Percentiles rank a stretch among this genome's conserved stretches.
Evolutionary conservation across 2,888 invertebrate species (phyloP).

Genomic region (Lissonota sp.): DNA sequence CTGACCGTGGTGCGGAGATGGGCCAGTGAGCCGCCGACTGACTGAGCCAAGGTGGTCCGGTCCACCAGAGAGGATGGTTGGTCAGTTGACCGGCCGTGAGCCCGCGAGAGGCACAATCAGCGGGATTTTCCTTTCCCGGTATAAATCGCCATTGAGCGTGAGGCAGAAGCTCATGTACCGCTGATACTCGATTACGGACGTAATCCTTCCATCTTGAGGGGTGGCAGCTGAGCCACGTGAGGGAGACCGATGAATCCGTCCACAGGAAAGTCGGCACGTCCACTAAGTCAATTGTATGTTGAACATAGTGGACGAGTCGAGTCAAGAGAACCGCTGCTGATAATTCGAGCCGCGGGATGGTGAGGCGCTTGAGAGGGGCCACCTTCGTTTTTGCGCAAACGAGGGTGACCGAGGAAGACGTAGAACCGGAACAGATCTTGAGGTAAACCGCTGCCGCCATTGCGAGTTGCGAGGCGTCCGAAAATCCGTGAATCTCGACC

Average conservation of each 20-base stretch:
- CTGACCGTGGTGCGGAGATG: not conserved
- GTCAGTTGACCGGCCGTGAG: too few relatives aligned
- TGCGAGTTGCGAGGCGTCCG: constrained; percentile 38
- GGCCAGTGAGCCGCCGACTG: too few relatives aligned
- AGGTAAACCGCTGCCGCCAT: constrained; percentile 41
- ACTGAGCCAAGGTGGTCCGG: too few relatives aligned
- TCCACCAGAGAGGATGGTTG: too few relatives aligned
- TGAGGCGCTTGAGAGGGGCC: constrained; percentile 42
- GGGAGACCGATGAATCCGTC: not conserved
- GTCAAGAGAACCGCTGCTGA: constrained; percentile 15
- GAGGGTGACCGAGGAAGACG: not conserved
- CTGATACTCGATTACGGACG: too few relatives aligned
- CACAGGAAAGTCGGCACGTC: too few relatives aligned
- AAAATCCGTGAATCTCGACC: too few relatives aligned
- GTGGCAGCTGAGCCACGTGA: not conserved
- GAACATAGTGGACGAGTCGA: too few relatives aligned
- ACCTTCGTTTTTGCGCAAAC: constrained; percentile 10
- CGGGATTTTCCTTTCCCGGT: not conserved
- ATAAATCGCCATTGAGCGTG: not conserved
- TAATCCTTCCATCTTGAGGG: not conserved
- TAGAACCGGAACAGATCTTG: constrained; percentile 31
- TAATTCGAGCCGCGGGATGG: constrained; percentile 45
- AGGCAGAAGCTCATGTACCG: too few relatives aligned
- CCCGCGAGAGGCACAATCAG: not conserved
- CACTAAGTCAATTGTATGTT: too few relatives aligned